These are phyloP conservation scores for Onychostruthus taczanowskii DNA, from an alignment of 2,113 vertebrate genomes.

Conservation along the genomic window DNA sequence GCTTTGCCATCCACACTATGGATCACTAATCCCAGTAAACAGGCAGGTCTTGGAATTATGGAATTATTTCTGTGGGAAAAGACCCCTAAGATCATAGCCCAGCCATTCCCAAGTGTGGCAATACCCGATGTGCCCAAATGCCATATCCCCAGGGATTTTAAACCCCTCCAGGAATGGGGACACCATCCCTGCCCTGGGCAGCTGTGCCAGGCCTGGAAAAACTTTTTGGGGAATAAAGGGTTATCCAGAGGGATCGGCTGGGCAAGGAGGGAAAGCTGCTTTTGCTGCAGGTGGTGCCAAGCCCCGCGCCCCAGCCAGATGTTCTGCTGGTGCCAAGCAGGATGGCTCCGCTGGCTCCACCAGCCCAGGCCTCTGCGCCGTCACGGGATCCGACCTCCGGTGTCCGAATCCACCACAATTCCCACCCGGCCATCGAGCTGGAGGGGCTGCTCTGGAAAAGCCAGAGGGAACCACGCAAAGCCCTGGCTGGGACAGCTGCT, in stretches of 20 bases:
- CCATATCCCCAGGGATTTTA: neutral
- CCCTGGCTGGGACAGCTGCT: neutral
- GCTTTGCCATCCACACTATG: neutral
- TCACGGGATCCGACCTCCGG: neutral
- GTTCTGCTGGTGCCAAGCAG: neutral
- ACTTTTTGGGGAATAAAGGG: neutral
- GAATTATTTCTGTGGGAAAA: neutral
- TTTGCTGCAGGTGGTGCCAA: neutral
- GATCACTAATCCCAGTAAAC: neutral
- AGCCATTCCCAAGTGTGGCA: neutral
- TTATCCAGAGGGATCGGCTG: fast-evolving
- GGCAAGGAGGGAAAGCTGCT: neutral
- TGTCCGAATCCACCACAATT: neutral
- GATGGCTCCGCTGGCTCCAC: fast-evolving
- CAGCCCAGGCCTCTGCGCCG: neutral
- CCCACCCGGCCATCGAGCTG: neutral
- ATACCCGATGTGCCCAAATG: fast-evolving
- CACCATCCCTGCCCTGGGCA: neutral
- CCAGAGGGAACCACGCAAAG: fast-evolving
- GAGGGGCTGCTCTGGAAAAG: neutral
- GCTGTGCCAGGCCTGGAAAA: neutral
- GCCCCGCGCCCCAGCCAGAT: neutral
- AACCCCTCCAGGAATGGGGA: neutral
- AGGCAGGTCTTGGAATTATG: neutral
- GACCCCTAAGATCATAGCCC: neutral